Evolutionary conservation across 2,113 vertebrate genomes (phyloP).

Genomic region (Murina feae): DNA sequence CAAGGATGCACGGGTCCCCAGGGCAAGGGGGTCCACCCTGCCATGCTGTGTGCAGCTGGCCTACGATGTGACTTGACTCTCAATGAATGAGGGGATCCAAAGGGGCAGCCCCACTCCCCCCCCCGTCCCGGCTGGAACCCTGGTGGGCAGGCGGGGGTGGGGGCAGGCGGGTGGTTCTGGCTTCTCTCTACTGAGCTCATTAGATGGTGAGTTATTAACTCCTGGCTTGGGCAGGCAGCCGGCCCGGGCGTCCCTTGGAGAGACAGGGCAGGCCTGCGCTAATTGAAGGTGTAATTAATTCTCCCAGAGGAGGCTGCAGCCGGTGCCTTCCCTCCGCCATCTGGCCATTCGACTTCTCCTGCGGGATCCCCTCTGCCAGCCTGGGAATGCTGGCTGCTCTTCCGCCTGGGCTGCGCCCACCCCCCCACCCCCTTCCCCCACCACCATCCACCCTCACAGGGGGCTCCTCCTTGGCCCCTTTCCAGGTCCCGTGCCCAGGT

Average conservation of each 20-base stretch:
- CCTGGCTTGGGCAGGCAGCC: slow-evolving; percentile 28
- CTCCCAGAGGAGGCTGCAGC: slow-evolving; percentile 55
- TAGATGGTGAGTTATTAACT: slow-evolving; percentile 59
- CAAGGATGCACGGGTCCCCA: neutral
- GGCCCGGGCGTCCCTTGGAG: neutral
- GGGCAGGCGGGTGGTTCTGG: neutral
- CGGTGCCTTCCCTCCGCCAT: slow-evolving; percentile 54
- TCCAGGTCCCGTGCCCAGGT: neutral
- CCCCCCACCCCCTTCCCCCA: too few species aligned
- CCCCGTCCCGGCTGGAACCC: neutral
- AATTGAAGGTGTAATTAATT: slow-evolving; percentile 69
- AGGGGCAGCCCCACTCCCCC: neutral
- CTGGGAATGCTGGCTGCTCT: neutral
- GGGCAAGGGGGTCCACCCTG: neutral
- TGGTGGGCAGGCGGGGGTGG: neutral
- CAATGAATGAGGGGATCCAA: too few species aligned
- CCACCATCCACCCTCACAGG: too few species aligned
- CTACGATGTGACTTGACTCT: neutral
- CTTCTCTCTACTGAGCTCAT: neutral
- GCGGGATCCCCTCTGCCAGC: neutral
- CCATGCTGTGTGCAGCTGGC: neutral
- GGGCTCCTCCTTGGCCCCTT: neutral
- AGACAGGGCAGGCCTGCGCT: neutral
- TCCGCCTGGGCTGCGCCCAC: neutral
- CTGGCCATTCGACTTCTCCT: slow-evolving; percentile 37